Evolutionary conservation across 2,113 vertebrate species (phyloP).

Genomic region (Oncorhynchus gorbuscha): DNA sequence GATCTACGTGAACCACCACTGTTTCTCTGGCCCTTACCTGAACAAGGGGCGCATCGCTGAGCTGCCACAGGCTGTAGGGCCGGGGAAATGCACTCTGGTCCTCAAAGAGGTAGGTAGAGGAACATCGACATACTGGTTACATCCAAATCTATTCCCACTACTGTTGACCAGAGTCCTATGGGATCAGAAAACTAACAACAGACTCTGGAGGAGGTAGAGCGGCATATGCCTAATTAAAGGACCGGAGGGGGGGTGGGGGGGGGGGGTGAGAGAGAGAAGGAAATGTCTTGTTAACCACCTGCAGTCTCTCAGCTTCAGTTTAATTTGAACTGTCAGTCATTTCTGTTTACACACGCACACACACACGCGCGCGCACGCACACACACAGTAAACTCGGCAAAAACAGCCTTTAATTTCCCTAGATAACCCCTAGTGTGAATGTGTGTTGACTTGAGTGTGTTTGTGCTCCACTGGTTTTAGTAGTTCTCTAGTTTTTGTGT

Average conservation of each 20-base stretch:
- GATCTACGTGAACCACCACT: constrained; percentile 94
- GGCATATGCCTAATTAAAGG: constrained; percentile 20
- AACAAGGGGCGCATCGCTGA: constrained; percentile 98
- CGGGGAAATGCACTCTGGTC: constrained; percentile 93
- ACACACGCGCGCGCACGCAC: background rate
- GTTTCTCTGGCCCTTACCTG: constrained; percentile 96
- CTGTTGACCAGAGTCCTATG: too few relatives aligned
- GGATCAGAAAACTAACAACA: constrained; percentile 2
- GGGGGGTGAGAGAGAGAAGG: constrained; percentile 9
- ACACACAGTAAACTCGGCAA: constrained; percentile 14
- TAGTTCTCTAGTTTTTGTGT: too few relatives aligned
- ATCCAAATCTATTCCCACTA: background rate
- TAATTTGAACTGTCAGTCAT: constrained; percentile 60
- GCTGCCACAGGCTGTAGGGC: constrained; percentile 92
- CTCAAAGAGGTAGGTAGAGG: constrained; percentile 87
- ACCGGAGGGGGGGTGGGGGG: background rate
- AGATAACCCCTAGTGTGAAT: constrained; percentile 9
- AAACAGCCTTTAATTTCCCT: constrained; percentile 47
- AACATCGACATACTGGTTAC: constrained; percentile 1
- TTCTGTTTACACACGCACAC: constrained; percentile 30
- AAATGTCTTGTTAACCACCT: constrained; percentile 60
- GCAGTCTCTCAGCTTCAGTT: constrained; percentile 47
- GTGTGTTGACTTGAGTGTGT: background rate
- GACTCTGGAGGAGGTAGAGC: background rate
- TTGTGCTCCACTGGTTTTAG: background rate